Evolutionary conservation across 2,888 invertebrate species (phyloP).

Genomic region (Acleris literana): DNA sequence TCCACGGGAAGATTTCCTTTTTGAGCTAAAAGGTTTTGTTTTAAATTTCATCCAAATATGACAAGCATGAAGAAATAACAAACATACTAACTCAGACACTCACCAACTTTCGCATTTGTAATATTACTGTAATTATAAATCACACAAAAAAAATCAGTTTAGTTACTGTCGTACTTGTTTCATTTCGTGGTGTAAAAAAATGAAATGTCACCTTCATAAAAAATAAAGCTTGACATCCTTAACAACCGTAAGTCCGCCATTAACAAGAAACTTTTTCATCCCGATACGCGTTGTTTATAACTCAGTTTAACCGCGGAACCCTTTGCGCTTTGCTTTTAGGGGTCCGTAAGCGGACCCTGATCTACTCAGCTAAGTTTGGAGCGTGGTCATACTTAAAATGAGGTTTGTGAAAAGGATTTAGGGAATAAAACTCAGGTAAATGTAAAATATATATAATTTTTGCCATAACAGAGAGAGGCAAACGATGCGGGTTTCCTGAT

Average conservation of each 20-base stretch:
- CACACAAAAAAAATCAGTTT: neutral
- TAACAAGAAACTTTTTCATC: conserved; percentile 39
- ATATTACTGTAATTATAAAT: no score
- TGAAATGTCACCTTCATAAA: no score
- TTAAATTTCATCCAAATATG: no score
- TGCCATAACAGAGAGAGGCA: no score
- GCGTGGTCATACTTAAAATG: conserved; percentile 9
- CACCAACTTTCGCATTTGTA: no score
- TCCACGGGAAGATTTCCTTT: no score
- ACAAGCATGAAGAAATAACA: no score
- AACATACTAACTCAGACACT: no score
- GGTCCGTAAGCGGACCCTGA: conserved; percentile 10
- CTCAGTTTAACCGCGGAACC: conserved; percentile 29
- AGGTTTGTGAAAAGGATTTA: neutral
- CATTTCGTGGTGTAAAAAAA: neutral
- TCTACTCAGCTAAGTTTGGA: conserved; percentile 4
- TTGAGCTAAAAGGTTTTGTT: no score
- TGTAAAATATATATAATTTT: no score
- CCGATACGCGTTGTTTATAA: conserved; percentile 37
- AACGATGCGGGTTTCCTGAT: no score
- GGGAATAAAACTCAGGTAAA: neutral
- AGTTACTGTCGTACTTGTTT: neutral
- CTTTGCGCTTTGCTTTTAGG: conserved; percentile 13
- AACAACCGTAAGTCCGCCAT: conserved; percentile 20
- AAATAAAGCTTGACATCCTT: neutral